Percentiles rank a stretch among this genome's conserved stretches.
phyloP scores from a whole-genome alignment of 2,113 vertebrate species.

The Gambusia holbrooki region DNA sequence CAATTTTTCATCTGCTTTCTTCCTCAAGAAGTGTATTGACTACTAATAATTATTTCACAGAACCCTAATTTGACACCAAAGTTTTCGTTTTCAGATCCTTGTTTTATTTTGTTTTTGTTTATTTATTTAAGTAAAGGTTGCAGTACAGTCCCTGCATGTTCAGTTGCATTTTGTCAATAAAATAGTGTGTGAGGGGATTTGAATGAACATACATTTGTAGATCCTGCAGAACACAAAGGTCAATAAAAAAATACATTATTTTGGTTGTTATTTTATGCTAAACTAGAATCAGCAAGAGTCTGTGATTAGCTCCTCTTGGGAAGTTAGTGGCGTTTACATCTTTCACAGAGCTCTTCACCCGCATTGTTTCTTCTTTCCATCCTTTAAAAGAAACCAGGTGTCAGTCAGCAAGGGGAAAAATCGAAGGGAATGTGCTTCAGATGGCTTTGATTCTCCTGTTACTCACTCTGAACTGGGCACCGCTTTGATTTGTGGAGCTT shows the following conservation, averaged over 20 bases:
- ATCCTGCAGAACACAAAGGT: not conserved
- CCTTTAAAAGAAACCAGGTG: conserved; percentile 35
- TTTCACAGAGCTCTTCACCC: conserved; percentile 2
- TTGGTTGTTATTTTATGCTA: not conserved
- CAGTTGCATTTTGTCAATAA: not conserved
- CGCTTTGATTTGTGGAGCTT: conserved; percentile 40
- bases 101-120: no score
- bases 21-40: not conserved
- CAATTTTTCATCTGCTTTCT: not conserved
- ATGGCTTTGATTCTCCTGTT: conserved; percentile 42
- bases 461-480: conserved; percentile 50
- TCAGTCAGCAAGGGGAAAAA: conserved; percentile 30
- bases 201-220: not conserved
- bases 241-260: conserved; percentile 15
- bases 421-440: conserved; percentile 46
- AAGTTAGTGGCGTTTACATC: fast-evolving
- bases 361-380: conserved; percentile 23
- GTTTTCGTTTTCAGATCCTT: no score
- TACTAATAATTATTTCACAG: not conserved
- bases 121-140: no score
- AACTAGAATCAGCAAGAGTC: not conserved
- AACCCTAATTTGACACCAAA: not conserved
- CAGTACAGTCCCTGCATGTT: not conserved
- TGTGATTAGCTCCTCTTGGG: not conserved
- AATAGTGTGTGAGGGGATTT: not conserved